These are phyloP conservation scores for Hydra vulgaris DNA, from an alignment of 30 jellyfish, hydroid and myxozoan species.

Conservation along the genomic window DNA sequence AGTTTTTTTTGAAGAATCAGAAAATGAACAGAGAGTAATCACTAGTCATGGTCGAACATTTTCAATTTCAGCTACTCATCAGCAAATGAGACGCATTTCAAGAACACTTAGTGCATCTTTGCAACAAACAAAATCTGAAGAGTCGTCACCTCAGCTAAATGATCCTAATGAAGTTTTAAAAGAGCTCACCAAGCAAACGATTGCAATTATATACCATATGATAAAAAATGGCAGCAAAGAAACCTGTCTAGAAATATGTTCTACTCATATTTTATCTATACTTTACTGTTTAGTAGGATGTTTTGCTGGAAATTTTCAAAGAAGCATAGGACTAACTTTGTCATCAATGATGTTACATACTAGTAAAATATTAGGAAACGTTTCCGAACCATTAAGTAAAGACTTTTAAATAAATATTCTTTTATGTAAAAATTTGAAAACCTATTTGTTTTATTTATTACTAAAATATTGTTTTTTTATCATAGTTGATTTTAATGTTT, in stretches of 20 bases:
- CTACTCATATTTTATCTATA: background rate
- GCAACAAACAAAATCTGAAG: conserved; percentile 69
- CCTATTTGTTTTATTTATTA: too few species aligned
- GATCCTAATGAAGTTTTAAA: conserved; percentile 42
- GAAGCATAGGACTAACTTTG: conserved; percentile 6
- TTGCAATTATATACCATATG: conserved; percentile 47
- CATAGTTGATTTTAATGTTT: background rate
- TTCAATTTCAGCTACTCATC: conserved; percentile 10
- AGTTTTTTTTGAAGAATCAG: background rate
- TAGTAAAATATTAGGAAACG: background rate
- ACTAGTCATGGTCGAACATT: background rate
- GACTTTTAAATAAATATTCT: background rate
- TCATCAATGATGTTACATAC: background rate
- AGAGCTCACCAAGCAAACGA: conserved; percentile 49
- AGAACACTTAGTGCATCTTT: conserved; percentile 62
- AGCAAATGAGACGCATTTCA: conserved; percentile 50
- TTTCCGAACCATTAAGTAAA: background rate
- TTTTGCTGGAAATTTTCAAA: conserved; percentile 7
- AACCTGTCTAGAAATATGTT: background rate
- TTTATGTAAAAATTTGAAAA: background rate
- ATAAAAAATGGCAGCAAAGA: background rate
- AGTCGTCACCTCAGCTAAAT: conserved; percentile 35
- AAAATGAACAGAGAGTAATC: background rate
- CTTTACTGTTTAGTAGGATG: conserved; percentile 13
- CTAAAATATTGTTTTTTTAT: too few species aligned